Base-by-base conservation (phyloP, 1,140 invertebrate species). In the Mactra quadrangularis region DNA sequence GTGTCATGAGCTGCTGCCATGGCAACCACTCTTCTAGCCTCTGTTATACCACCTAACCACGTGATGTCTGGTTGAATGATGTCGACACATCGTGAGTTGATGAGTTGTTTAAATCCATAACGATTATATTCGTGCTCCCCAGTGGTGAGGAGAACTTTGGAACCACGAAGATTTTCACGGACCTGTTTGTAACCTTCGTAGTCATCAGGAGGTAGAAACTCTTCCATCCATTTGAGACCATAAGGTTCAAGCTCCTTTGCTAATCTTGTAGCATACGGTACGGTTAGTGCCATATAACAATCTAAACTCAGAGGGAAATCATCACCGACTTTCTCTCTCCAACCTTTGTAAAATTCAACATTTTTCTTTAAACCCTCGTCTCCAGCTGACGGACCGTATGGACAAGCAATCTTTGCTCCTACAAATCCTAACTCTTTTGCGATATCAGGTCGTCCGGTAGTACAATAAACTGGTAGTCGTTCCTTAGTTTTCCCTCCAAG, bases 41-140 rank as follows among this genome's bases (percentile, higher is more conserved):
- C 90, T 4, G 90, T 91, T 1, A 91, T 87, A 3, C 91, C 91
- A 15, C 91, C 91, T 11, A 91, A 64, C 91, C 90, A 91, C 11
- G 89, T 89, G 52, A 92, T 90, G 72, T 92, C 91, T 19, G 91
- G 91, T 62, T 92, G 91, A n/a, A 92, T 72, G 60, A 92, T 90
- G 75, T 92, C 91, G 19, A 90, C 91, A 75, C 90, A 91, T 52
- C 87, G 81, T 13, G 86, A 87, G 29, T 85, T 76, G 7, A 92
- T 81, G 22, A 92, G 88, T 55, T 85, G 87, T 17, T 87, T 78
- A 62, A 89, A 92, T n/a, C 91, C 91, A 55, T 90, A 90, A 7
- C 90, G 85, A 29, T 87, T 91, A 55, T 92, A 92, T 68, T 92
- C 91, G 68, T 92, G 91, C 79, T 92, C 91, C 4, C 87, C 91